Conservation (phyloP, 2,797 vertebrate genomes). For the Eulemur coronatus region DNA sequence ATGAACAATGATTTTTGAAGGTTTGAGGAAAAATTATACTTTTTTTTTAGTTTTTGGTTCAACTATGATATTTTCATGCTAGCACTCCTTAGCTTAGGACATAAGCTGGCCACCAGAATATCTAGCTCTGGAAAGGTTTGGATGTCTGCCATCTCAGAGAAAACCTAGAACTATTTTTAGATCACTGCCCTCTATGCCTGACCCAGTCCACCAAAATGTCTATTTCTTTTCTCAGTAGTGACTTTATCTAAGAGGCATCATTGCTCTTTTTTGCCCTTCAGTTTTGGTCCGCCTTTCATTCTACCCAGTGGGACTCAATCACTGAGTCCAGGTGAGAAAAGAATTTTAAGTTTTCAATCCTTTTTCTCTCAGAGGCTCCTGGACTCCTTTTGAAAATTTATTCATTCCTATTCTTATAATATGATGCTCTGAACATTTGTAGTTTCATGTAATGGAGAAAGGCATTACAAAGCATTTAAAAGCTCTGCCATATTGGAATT, state of each 20-base stretch:
- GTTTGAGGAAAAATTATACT: background rate
- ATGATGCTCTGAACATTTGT: background rate
- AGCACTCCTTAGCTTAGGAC: background rate
- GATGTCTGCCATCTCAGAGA: background rate
- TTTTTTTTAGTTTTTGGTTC: background rate
- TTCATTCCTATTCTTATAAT: background rate
- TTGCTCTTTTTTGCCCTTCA: background rate
- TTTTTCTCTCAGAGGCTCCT: background rate
- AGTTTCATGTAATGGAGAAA: background rate
- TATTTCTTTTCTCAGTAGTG: background rate
- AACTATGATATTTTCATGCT: background rate
- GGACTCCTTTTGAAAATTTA: background rate
- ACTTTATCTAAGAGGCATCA: background rate
- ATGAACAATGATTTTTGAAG: background rate
- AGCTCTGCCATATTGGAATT: background rate
- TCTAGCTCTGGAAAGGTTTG: background rate
- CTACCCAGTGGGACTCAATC: background rate
- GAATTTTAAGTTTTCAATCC: constrained; percentile 11
- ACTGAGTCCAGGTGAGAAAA: background rate
- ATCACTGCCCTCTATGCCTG: background rate
- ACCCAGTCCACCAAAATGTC: background rate
- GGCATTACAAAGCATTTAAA: background rate
- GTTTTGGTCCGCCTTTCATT: background rate
- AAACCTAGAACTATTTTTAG: background rate
- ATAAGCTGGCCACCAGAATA: background rate